These are phyloP conservation scores for Octodon degus DNA, from an alignment of 2,113 vertebrate species.

Conservation along the genomic window DNA sequence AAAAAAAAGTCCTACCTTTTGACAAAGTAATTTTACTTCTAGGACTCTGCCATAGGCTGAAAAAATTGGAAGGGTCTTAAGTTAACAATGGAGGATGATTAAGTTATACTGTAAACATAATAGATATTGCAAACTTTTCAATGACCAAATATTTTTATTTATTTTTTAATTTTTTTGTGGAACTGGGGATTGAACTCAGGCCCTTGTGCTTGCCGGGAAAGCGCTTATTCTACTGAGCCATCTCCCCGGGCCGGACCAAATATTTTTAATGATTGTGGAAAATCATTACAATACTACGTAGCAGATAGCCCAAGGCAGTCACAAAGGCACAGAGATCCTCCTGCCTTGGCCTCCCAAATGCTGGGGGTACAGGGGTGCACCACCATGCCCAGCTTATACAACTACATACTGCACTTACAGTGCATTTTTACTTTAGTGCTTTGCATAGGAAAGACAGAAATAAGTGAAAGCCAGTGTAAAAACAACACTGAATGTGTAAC, in stretches of 20 bases:
- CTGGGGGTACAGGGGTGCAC: no score
- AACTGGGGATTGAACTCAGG: no score
- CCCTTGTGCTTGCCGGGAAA: no score
- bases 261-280: conserved; percentile 40
- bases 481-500: background rate
- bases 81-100: background rate
- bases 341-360: no score
- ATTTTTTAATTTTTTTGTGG: no score
- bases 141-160: conserved; percentile 17
- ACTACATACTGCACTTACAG: background rate
- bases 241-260: background rate
- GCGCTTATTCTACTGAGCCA: no score
- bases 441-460: conserved; percentile 30
- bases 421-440: background rate
- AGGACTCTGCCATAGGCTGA: background rate
- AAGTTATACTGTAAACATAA: background rate
- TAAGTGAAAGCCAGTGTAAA: background rate
- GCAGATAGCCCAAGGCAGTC: background rate
- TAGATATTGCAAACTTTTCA: background rate
- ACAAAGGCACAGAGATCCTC: no score
- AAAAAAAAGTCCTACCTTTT: background rate
- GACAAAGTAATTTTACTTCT: conserved; percentile 47
- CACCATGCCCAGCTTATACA: background rate
- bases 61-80: conserved; percentile 10
- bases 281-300: conserved; percentile 5